Evolutionary conservation across 2,888 invertebrate genomes (phyloP), one percentile per base, ranked within the genome.

Genomic region (Clunio marinus): DNA sequence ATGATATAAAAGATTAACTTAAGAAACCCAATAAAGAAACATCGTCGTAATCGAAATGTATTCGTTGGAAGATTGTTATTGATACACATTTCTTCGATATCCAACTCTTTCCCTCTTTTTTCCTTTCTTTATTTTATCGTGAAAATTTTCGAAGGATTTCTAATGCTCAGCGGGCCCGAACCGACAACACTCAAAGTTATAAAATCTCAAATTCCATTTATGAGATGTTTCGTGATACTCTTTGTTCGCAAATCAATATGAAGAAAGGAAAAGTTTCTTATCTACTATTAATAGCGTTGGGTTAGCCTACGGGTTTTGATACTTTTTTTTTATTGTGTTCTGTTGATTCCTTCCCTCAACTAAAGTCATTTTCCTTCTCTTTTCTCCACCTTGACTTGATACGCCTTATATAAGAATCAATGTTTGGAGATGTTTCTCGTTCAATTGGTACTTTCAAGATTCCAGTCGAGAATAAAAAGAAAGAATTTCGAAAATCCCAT

Each of bases 211-310:
- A 51, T 20, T 17, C 51, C 17, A 51, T 51, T 51, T 51, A 51
- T 51, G 17, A 51, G 51, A 22, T 20, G 5, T 17, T 51, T 4
- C 8, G 8, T 24, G 32, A 32, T 32, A 7, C 32, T 15, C 24
- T 51, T 51, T 51, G 51, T 51, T 13, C 20, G 2, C 4, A 51
- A 17, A 51, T 51, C 51, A 24, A 51, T 51, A 41, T 8, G 35
- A 37, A 57, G 58, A 13, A 41, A 62, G 32, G 1, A 32, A 62
- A 62, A 24, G 13, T 62, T 62, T 62, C 62, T 62, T 62, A 62
- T 62, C 62, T 62, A 24, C 15, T 37, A 62, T 62, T 62, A 62
- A 62, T 62, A 62, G 62, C 62, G 41, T 62, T 62, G 37, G 20
- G 62, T 24, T 62, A 17, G 35, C 62, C 62, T 41, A 22, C 62